Evolutionary conservation across 1,140 invertebrate genomes (phyloP).

Genomic region (Zaprionus camerounensis): DNA sequence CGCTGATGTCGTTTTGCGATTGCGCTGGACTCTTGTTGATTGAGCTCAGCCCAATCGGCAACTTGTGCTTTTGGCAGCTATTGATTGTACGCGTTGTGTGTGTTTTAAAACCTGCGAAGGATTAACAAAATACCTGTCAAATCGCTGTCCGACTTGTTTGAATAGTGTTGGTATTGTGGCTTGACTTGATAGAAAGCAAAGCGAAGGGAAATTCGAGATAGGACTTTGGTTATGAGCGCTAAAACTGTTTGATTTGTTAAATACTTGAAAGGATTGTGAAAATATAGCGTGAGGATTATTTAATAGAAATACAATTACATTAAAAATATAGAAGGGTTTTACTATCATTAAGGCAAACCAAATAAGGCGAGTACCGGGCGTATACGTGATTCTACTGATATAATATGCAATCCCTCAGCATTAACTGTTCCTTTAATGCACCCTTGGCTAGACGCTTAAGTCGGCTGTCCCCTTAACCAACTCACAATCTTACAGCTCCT

Average conservation of each 20-base stretch:
- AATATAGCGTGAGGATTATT: background rate
- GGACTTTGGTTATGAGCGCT: background rate
- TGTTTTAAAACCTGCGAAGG: conserved; percentile 4
- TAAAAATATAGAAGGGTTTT: too few species aligned
- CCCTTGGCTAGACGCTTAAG: conserved; percentile 49
- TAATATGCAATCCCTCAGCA: background rate
- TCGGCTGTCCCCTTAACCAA: conserved; percentile 2
- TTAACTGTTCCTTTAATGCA: conserved; percentile 31
- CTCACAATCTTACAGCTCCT: conserved; percentile 16
- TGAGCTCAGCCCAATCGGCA: conserved; percentile 37
- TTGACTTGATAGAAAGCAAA: background rate
- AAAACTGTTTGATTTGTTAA: background rate
- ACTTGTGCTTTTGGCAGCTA: conserved; percentile 17
- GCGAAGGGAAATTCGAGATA: background rate
- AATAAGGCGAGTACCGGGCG: conserved; percentile 3
- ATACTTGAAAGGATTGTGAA: background rate
- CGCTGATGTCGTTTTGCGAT: conserved; percentile 2
- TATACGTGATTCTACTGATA: conserved; percentile 24
- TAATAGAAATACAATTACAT: background rate
- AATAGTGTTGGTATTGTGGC: background rate
- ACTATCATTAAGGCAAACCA: background rate
- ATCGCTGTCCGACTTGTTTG: background rate
- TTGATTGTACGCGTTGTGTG: conserved; percentile 16
- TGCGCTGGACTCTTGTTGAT: conserved; percentile 12
- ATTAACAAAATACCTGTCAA: conserved; percentile 12